These are phyloP conservation scores for Andricus curvator DNA, from an alignment of 2,888 invertebrate genomes.

Conservation along the genomic window DNA sequence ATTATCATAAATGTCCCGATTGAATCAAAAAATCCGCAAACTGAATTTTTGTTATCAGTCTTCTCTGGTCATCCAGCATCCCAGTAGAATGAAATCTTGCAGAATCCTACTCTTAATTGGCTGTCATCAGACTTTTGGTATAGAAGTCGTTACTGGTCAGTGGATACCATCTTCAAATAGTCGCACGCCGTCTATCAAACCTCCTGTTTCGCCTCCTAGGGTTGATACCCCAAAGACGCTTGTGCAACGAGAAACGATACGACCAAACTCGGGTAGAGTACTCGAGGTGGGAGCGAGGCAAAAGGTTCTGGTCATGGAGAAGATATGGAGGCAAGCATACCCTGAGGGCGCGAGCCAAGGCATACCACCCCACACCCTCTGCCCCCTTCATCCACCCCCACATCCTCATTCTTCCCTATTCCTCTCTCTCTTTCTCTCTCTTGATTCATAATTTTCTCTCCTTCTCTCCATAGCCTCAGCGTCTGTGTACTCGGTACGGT, in stretches of 20 bases:
- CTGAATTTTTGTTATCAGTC: too few relatives aligned
- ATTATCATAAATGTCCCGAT: too few relatives aligned
- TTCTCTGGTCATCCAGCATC: neutral
- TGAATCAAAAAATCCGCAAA: too few relatives aligned
- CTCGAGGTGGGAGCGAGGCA: constrained; percentile 19
- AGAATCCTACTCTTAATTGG: constrained; percentile 55
- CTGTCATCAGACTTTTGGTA: constrained; percentile 57
- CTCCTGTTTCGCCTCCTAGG: constrained; percentile 27
- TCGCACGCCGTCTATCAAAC: constrained; percentile 52
- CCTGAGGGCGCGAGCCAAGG: constrained; percentile 53
- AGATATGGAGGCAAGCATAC: constrained; percentile 45
- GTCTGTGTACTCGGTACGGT: constrained; percentile 44
- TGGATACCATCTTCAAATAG: constrained; percentile 21
- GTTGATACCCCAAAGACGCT: constrained; percentile 50
- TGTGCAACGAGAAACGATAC: constrained; percentile 43
- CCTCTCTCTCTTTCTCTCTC: neutral
- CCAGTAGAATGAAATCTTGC: neutral
- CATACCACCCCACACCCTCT: constrained; percentile 33
- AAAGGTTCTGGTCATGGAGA: constrained; percentile 19
- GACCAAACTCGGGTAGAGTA: constrained; percentile 15
- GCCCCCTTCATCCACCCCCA: constrained; percentile 34
- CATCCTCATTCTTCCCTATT: constrained; percentile 25
- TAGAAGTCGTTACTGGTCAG: constrained; percentile 42
- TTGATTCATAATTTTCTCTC: constrained; percentile 21
- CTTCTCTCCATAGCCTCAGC: constrained; percentile 6